phyloP scores from a whole-genome alignment of 2,113 vertebrate species.

The Ammodytes marinus region DNA sequence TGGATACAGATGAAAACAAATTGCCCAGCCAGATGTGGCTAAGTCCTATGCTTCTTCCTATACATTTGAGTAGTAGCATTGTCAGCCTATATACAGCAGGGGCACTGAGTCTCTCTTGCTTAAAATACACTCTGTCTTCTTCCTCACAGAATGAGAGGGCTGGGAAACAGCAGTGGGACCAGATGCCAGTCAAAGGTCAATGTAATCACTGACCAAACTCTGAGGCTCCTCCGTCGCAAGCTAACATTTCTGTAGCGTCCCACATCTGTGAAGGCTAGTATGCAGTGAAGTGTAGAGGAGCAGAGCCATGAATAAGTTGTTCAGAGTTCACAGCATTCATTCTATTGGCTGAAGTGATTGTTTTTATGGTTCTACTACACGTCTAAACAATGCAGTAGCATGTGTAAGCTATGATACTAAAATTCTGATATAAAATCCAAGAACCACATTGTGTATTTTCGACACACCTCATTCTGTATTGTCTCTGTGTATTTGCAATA shows the following conservation, averaged over 20 bases:
- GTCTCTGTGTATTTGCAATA: constrained; percentile 5
- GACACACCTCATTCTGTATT: not conserved
- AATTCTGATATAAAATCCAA: not conserved
- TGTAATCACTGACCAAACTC: constrained; percentile 48
- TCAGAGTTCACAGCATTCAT: constrained; percentile 6
- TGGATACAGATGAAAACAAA: not conserved
- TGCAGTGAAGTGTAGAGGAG: not conserved
- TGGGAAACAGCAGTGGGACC: constrained; percentile 29
- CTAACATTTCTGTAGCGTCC: constrained; percentile 29
- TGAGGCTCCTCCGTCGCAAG: constrained; percentile 14
- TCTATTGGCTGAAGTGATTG: not conserved
- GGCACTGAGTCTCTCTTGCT: constrained; percentile 15
- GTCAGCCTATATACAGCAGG: constrained; percentile 1
- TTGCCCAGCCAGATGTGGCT: constrained; percentile 3
- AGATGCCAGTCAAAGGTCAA: constrained; percentile 65
- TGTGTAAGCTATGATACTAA: not conserved
- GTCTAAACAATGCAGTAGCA: constrained; percentile 5
- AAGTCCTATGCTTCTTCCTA: not conserved
- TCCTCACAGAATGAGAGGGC: constrained; percentile 26
- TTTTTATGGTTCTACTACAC: not conserved
- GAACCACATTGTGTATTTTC: not conserved
- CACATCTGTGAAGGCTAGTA: constrained; percentile 2
- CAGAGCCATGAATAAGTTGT: constrained; percentile 2
- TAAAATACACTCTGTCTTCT: constrained; percentile 13
- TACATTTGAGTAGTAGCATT: not conserved